Evolutionary conservation across 2,113 vertebrate species (phyloP).

Genomic region (Odocoileus hemionus): DNA sequence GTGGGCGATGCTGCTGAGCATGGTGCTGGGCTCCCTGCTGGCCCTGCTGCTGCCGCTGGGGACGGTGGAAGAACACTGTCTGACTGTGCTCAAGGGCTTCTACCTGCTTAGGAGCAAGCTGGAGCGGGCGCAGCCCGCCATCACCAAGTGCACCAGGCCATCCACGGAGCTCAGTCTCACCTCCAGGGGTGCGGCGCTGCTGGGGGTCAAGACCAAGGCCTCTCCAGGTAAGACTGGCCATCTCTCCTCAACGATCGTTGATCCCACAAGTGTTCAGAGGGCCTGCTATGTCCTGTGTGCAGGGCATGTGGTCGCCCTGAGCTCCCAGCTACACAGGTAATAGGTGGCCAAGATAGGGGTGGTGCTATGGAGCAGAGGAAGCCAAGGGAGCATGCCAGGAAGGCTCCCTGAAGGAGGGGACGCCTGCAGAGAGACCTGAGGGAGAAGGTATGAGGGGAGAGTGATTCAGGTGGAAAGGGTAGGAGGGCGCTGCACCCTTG

Average conservation of each 20-base stretch:
- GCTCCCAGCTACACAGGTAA: not conserved
- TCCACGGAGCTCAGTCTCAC: conserved; percentile 89
- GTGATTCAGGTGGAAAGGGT: not conserved
- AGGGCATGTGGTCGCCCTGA: not conserved
- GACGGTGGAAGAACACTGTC: conserved; percentile 85
- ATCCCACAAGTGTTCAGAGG: not conserved
- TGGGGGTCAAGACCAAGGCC: conserved; percentile 85
- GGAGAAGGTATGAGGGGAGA: not conserved
- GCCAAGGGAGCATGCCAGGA: not conserved
- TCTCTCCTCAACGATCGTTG: rapidly evolving
- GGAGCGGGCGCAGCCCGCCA: conserved; percentile 62
- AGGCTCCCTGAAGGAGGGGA: not conserved
- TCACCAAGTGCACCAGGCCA: conserved; percentile 70
- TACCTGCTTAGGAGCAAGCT: conserved; percentile 83
- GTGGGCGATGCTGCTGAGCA: conserved; percentile 83
- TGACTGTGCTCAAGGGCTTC: conserved; percentile 81
- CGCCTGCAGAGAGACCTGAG: not conserved
- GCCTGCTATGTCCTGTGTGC: not conserved
- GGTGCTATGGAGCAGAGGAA: not conserved
- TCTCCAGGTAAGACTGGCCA: conserved; percentile 83
- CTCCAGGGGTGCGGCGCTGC: conserved; percentile 81
- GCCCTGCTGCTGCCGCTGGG: conserved; percentile 86
- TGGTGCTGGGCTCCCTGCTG: conserved; percentile 84
- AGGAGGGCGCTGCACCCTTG: not conserved
- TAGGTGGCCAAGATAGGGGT: not conserved